Base-by-base conservation (phyloP, 30 jellyfish, hydroid and myxozoan species). In the Pseudorhiza aurosa region DNA sequence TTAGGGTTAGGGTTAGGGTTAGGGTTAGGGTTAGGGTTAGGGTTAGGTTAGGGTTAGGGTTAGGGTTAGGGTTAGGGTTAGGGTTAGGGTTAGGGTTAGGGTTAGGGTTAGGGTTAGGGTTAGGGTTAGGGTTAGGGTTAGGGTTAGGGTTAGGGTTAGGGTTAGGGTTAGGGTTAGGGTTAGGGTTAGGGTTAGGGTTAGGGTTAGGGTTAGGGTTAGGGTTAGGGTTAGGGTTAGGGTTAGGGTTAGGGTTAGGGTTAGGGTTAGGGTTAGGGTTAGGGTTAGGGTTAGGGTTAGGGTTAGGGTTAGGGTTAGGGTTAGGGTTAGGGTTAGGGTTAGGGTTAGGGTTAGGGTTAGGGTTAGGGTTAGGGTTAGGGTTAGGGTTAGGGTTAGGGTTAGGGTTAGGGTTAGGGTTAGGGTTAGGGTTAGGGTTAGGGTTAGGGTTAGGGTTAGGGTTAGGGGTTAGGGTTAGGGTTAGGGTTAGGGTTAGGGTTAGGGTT, bases 1-100 rank as follows among this genome's bases (percentile, higher is more conserved):
- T 58, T 58, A 58, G 74, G 74, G 51, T 58, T 58, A 58, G 74
- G 74, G 74, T 58, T 58, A 58, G 74, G 74, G 74, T 58, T 58
- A 58, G 74, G 74, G 74, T 25, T 8, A 25, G 51, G 49, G 8
- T 58, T 3, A 8, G 51, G 74, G 43, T 25, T 3, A 5, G 74
- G 49, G 8, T 58, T 3, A 18, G 74, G 51, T 22, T 58, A 18
- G 45, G 74, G 74, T 22, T 58, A 6, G 45, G 74, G 51, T 22
- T 58, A 4, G 18, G 51, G 74, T 22, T 58, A 18, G 18, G 74
- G 74, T 22, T 58, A 18, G 45, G 74, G 74, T 9, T 8, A 18
- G 7, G 74, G 74, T 22, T 58, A 18, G 12, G 74, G 74, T 22
- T 58, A 18, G 45, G 74, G 74, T 22, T 58, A 18, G 45, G 74